phyloP scores from a whole-genome alignment of 2,888 invertebrate genomes.

The Tenthredo livida region DNA sequence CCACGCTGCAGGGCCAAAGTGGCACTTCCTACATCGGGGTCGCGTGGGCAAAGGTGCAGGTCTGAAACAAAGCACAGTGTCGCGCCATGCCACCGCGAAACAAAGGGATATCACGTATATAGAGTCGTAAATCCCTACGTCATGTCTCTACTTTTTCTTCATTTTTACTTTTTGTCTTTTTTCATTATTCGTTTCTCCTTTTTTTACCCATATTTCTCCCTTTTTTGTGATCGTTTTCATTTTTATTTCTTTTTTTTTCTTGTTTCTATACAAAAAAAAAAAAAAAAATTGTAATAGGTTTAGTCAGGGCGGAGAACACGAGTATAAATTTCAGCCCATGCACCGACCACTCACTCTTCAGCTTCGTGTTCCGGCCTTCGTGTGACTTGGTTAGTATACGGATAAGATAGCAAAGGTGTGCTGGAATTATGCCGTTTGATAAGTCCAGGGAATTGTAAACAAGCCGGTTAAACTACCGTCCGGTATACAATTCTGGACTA shows the following conservation, averaged over 20 bases:
- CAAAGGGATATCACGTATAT: slow-evolving; percentile 49
- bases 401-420: slow-evolving; percentile 68
- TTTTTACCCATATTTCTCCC: not conserved
- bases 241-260: not conserved
- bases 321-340: not conserved
- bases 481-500: slow-evolving; percentile 48
- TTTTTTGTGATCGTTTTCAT: not conserved
- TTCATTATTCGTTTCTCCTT: not conserved
- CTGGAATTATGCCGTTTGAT: slow-evolving; percentile 64
- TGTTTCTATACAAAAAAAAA: no score
- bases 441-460: slow-evolving; percentile 68
- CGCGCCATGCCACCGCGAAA: slow-evolving; percentile 42
- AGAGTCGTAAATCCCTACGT: slow-evolving; percentile 41
- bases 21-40: slow-evolving; percentile 44
- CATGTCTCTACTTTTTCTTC: slow-evolving; percentile 31
- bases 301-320: not conserved
- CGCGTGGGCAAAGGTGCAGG: slow-evolving; percentile 51
- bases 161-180: not conserved
- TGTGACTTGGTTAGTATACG: slow-evolving; percentile 50
- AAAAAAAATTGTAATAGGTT: not conserved
- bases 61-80: slow-evolving; percentile 48
- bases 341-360: not conserved
- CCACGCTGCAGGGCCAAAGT: slow-evolving; percentile 46
- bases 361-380: slow-evolving; percentile 41
- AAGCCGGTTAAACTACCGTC: slow-evolving; percentile 63